Evolutionary conservation across 2,888 invertebrate genomes (phyloP).

Genomic region (Globia sparganii): DNA sequence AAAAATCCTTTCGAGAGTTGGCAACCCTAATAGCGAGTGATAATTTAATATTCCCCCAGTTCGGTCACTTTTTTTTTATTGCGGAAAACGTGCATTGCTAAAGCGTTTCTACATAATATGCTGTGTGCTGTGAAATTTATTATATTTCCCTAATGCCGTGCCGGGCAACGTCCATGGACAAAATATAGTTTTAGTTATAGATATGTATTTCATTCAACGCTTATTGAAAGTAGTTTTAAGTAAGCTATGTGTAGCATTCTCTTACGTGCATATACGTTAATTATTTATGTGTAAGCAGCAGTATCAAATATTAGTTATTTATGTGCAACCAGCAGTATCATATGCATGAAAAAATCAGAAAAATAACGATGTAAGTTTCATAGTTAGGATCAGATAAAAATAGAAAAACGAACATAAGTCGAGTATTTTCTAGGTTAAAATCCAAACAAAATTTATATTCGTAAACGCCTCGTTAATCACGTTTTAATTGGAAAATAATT

Average conservation of each 20-base stretch:
- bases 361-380: slow-evolving; percentile 30
- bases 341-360: background rate
- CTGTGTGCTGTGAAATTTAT: background rate
- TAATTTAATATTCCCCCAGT: slow-evolving; percentile 25
- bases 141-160: slow-evolving; percentile 13
- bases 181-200: slow-evolving; percentile 19
- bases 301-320: slow-evolving; percentile 15
- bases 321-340: background rate
- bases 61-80: slow-evolving; percentile 1
- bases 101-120: background rate
- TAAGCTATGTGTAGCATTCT: background rate
- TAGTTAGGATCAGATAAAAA: slow-evolving; percentile 35
- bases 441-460: slow-evolving; percentile 34
- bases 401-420: slow-evolving; percentile 3
- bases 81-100: slow-evolving; percentile 9
- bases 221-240: slow-evolving; percentile 9
- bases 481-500: slow-evolving; percentile 54
- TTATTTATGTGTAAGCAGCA: slow-evolving; percentile 11
- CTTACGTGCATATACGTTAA: background rate
- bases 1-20: no score
- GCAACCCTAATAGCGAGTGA: slow-evolving; percentile 1
- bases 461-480: slow-evolving; percentile 35
- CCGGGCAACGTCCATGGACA: slow-evolving; percentile 4
- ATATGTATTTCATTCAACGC: slow-evolving; percentile 12
- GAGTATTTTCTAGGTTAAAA: slow-evolving; percentile 28